Base-by-base conservation (phyloP, 2,888 invertebrate species). In the Mayetiola destructor region DNA sequence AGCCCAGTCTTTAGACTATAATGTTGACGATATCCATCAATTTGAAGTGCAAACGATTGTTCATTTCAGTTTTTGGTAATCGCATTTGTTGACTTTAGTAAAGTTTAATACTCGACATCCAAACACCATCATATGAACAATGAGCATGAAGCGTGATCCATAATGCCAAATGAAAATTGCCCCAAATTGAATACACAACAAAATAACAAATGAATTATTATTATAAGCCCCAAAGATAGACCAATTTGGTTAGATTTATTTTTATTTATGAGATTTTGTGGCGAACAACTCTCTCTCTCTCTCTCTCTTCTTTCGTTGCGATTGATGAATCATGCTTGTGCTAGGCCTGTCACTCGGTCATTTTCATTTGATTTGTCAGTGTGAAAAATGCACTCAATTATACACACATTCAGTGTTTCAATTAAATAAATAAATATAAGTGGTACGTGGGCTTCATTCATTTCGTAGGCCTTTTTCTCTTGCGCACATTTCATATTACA, bases 21-120 rank as follows among this genome's bases (percentile, higher is more conserved):
- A 27, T 48, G 48, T 48, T 48, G 27, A 48, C 27, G 48, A 48
- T 48, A 48, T 48, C 27, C 48, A 48, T 48, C 48, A 48, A 48
- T 27, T 2, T 48, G 48, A 48, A 27, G 48, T 48, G 48, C 23
- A 27, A 5, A 8, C 32, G 12, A 27, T 23, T 27, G 12, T 48
- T 42, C 23, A 23, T 42, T 42, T 42, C 12, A 12, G 16, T 23
- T 21, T 42, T 21, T 42, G 21, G 42, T 23, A 23, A 23, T 21
- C 8, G 23, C 42, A 42, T 23, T 42, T 23, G 42, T 23, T 42
- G 10, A 23, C 23, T 42, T 42, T 3, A 18, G 5, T 39, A 9
- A 18, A 12, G 12, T 23, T 9, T 42, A 23, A 16, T 16, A 3
- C 18, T n/a, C 5, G n/a, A 12, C 37, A 37, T 37, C 37, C n/a